Evolutionary conservation across 2,797 vertebrate species (phyloP).

Genomic region (Siniperca scherzeri): DNA sequence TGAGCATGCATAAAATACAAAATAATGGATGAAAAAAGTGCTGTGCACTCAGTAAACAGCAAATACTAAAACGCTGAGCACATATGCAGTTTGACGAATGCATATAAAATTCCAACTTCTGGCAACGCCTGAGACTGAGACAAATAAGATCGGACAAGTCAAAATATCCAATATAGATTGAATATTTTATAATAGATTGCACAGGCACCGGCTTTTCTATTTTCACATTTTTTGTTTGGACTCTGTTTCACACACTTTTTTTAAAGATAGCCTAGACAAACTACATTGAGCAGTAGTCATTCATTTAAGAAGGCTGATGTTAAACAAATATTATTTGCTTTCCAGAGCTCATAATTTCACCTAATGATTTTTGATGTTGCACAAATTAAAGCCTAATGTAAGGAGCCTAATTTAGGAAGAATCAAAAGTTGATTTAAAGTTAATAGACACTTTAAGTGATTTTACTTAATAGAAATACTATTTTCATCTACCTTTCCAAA

Average conservation of each 20-base stretch:
- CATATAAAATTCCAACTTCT: background rate
- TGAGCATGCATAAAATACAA: constrained; percentile 1
- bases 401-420: background rate
- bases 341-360: background rate
- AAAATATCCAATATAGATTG: background rate
- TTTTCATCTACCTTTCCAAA: background rate
- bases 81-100: background rate
- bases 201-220: background rate
- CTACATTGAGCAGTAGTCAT: background rate
- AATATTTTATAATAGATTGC: background rate
- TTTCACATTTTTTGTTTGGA: background rate
- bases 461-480: background rate
- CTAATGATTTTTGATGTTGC: background rate
- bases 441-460: background rate
- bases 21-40: background rate
- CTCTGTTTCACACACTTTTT: background rate
- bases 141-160: background rate
- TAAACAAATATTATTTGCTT: background rate
- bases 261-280: background rate
- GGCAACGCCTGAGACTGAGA: background rate
- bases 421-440: background rate
- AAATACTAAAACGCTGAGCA: background rate
- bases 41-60: background rate
- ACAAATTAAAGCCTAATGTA: background rate
- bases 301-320: background rate